Evolutionary conservation across 2,113 vertebrate genomes (phyloP).

Genomic region (Opisthocomus hoazin): DNA sequence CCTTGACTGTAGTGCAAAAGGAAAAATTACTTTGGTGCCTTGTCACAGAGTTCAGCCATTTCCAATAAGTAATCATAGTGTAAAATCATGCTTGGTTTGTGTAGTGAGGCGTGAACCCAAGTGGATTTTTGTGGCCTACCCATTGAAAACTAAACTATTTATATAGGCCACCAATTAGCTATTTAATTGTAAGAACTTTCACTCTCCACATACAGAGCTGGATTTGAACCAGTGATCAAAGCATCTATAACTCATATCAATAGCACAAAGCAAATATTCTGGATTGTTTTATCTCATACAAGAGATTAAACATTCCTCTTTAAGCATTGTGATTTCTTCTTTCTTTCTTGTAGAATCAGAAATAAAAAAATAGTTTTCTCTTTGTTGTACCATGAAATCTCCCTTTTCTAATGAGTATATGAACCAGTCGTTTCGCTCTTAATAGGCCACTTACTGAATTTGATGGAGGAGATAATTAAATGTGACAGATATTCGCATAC

Average conservation of each 20-base stretch:
- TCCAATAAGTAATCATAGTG: neutral
- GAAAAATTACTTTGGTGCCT: neutral
- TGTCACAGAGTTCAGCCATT: neutral
- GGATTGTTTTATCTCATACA: neutral
- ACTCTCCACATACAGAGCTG: neutral
- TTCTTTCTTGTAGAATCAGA: constrained; percentile 20
- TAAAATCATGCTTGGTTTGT: neutral
- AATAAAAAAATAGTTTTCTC: constrained; percentile 17
- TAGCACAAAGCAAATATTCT: neutral
- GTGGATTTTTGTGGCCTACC: neutral
- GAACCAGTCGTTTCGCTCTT: constrained; percentile 64
- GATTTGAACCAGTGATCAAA: constrained; percentile 10
- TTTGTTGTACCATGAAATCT: constrained; percentile 56
- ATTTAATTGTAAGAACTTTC: neutral
- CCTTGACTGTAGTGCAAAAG: neutral
- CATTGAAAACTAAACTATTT: neutral
- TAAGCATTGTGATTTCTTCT: neutral
- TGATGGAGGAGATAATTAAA: constrained; percentile 74
- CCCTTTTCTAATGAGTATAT: constrained; percentile 60
- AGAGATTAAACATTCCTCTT: constrained; percentile 21
- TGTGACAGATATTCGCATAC: constrained; percentile 57
- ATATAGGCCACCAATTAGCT: neutral
- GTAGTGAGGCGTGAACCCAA: neutral
- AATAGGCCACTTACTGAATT: constrained; percentile 62
- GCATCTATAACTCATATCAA: neutral